A percentile compares a stretch with the other conserved stretches of the same genome.
Conservation (phyloP, 2,113 vertebrate genomes). For the Oplegnathus fasciatus region DNA sequence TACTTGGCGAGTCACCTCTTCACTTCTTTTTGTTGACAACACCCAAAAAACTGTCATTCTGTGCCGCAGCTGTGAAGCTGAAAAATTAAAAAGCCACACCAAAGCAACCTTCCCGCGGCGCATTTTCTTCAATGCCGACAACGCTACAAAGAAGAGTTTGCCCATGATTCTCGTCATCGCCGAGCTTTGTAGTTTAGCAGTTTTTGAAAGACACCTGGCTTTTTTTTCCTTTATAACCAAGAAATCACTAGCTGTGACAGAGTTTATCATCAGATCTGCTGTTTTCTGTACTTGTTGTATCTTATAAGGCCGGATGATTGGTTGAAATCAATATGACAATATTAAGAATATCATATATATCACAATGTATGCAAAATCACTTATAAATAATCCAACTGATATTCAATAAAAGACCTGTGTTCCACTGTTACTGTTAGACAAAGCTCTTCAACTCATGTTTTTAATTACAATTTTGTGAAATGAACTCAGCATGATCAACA, state of each 20-base stretch:
- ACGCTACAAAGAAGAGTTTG: not conserved
- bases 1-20: not conserved
- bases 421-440: too few relatives aligned
- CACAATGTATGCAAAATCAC: not conserved
- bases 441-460: not conserved
- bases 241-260: not conserved
- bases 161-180: not conserved
- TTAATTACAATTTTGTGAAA: constrained; percentile 1
- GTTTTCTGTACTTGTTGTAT: not conserved
- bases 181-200: not conserved
- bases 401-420: too few relatives aligned
- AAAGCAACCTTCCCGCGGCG: not conserved
- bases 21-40: not conserved
- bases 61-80: too few relatives aligned
- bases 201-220: not conserved
- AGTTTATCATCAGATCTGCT: not conserved
- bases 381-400: too few relatives aligned
- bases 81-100: not conserved
- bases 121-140: not conserved
- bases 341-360: not conserved
- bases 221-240: not conserved
- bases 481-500: not conserved
- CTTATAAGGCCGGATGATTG: not conserved
- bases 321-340: not conserved
- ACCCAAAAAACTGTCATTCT: not conserved